Evolutionary conservation across 2,797 vertebrate genomes (phyloP), one percentile per base, ranked within the genome.

Genomic region (Pampus argenteus): DNA sequence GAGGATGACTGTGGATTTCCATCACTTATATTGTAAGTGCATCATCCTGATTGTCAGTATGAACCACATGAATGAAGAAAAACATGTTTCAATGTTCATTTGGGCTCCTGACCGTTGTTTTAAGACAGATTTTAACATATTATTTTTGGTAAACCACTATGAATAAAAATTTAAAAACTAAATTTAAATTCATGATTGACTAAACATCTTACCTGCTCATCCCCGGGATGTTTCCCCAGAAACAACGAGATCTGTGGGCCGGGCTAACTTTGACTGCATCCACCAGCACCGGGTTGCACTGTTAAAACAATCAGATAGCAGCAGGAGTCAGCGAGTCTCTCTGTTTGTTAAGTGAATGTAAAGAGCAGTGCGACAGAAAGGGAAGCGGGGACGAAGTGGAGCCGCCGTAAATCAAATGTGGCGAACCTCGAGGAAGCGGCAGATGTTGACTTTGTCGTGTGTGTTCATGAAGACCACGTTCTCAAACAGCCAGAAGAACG

Each of bases 401-500:
- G n/a, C n/a, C n/a, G n/a, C n/a, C n/a, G n/a, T n/a, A n/a, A n/a
- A n/a, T n/a, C n/a, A n/a, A n/a, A n/a, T n/a, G 6, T 11, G 3
- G 1, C 66, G 17, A 48, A 98, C 97, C 96, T 98, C 97, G 15
- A 99, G 88, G 84, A 97, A 98, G 20, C 96, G 95, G n/a, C 95
- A 98, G 72, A 99, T 99, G 89, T 96, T 95, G 81, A 93, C 91
- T 92, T 96, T 97, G 93, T 98, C 96, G 0, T 93, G 94, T 0
- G 88, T 92, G 61, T 95, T 94, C 97, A 99, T 98, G 88, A 96
- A 96, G 47, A 96, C 95, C 0, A 98, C 95, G 0, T 98, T 99
- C 90, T 99, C 97, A 42, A 97, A 99, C 73, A 99, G 94, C 97
- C 97, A 99, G 91, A 99, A 99, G 91, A 99, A 98, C 0, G 96